Base-by-base conservation (phyloP, 2,888 invertebrate species). In the Mellilla xanthometata region DNA sequence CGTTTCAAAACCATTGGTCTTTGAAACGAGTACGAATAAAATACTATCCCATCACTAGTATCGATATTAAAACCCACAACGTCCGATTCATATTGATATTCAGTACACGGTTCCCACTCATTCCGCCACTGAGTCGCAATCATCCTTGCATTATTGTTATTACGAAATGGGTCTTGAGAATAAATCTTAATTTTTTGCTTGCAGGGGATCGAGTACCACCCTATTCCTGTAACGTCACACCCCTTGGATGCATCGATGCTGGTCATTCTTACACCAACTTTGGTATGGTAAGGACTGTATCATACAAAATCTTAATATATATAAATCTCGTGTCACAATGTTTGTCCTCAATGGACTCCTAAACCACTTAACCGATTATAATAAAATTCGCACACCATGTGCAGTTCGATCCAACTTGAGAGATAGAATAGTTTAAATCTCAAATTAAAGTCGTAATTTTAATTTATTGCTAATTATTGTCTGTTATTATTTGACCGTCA, bases 131-230 rank as follows among this genome's bases (percentile, higher is more conserved):
- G 49, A 52, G 39, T 56, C 68, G 62, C 61, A 57, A 68, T 73
- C 68, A 71, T 64, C 60, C 51, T 54, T 32, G 61, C 59, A 70
- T 77, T 73, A 75, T 74, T 71, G 67, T 64, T 71, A 74, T 74
- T 72, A 76, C 68, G 64, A 69, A 68, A 66, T 63, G 62, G 68
- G 49, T 60, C 58, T 67, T 73, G 56, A 70, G 72, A 76, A 86
- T 87, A 86, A 87, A 87, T 87, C 83, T 80, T 76, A 57, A 72
- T 83, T 83, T 85, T 83, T 84, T 58, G 49, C 76, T 81, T 76
- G 54, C 78, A 85, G 84, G 76, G 81, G 66, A 55, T 45, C 60
- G 63, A 74, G 74, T 66, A 68, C 83, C 83, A 77, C 82, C 86
- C 86, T 65, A 67, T 68, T 76, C 78, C 75, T 70, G 36, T 58